These are phyloP conservation scores for Epinephelus lanceolatus DNA, from an alignment of 2,113 vertebrate genomes.

Conservation along the genomic window DNA sequence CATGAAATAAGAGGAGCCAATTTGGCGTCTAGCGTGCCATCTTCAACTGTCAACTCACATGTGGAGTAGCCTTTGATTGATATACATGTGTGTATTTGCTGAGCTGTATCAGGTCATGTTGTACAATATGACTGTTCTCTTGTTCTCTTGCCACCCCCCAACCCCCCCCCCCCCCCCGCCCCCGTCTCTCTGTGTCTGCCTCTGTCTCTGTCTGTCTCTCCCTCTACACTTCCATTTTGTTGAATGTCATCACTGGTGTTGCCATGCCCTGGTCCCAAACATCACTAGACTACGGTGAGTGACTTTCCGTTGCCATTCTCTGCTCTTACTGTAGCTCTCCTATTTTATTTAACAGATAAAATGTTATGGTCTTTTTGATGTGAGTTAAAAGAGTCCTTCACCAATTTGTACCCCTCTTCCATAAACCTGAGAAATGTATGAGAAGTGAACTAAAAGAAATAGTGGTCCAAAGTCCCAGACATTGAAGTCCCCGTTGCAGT, in stretches of 20 bases:
- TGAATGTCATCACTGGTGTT: conserved; percentile 73
- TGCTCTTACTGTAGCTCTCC: neutral
- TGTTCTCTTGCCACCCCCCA: conserved; percentile 50
- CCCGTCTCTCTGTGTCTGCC: conserved; percentile 1
- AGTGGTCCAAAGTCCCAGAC: neutral
- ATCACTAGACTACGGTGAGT: conserved; percentile 84
- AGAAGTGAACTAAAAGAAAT: neutral
- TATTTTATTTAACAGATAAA: neutral
- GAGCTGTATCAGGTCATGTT: conserved; percentile 39
- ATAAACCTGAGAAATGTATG: neutral
- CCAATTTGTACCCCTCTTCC: neutral
- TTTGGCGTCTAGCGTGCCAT: too few species aligned
- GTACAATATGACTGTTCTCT: conserved; percentile 60
- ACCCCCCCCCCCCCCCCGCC: conserved; percentile 37
- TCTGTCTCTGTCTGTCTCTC: conserved; percentile 18
- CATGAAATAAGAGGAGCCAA: too few species aligned
- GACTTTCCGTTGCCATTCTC: conserved; percentile 32
- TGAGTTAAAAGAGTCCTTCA: neutral
- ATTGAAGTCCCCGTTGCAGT: too few species aligned
- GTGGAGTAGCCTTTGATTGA: neutral
- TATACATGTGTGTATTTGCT: conserved; percentile 39
- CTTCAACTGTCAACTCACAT: too few species aligned
- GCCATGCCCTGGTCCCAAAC: conserved; percentile 63
- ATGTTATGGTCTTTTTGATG: neutral
- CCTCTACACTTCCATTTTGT: conserved; percentile 55